Evolutionary conservation across 2,888 invertebrate species (phyloP).

Genomic region (Xestia rhomboidea): DNA sequence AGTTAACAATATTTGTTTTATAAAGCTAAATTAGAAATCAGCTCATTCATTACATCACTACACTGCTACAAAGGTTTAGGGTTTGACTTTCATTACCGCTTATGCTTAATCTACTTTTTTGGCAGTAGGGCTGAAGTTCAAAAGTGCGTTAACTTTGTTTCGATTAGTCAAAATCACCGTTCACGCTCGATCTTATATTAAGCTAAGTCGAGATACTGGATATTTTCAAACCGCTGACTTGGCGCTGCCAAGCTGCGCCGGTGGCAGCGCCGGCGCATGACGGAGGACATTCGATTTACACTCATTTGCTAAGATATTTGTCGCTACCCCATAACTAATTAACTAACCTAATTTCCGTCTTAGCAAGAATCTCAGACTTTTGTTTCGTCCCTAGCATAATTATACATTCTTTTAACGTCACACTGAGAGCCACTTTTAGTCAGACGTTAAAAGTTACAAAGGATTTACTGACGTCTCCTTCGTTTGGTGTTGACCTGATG

Average conservation of each 20-base stretch:
- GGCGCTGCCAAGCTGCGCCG: background rate
- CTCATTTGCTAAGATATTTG: background rate
- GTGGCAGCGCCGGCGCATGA: too few relatives aligned
- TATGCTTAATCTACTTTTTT: background rate
- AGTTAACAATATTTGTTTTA: constrained; percentile 1
- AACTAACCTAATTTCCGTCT: background rate
- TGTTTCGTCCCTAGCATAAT: background rate
- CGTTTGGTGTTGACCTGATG: constrained; percentile 15
- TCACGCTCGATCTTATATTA: background rate
- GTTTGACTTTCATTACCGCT: background rate
- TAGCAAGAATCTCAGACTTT: background rate
- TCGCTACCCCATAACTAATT: background rate
- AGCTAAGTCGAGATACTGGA: background rate
- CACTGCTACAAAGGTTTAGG: background rate
- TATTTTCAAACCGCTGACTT: background rate
- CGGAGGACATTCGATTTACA: background rate
- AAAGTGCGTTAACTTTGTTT: background rate
- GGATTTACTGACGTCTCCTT: constrained; percentile 21
- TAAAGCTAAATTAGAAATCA: background rate
- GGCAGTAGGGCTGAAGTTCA: background rate
- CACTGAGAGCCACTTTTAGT: background rate
- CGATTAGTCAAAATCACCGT: background rate
- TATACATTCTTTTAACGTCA: background rate
- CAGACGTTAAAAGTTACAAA: background rate
- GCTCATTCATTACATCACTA: background rate